Evolutionary conservation across 1,140 invertebrate genomes (phyloP), one percentile per base, ranked within the genome.

Genomic region (Drosophila pseudoobscura): DNA sequence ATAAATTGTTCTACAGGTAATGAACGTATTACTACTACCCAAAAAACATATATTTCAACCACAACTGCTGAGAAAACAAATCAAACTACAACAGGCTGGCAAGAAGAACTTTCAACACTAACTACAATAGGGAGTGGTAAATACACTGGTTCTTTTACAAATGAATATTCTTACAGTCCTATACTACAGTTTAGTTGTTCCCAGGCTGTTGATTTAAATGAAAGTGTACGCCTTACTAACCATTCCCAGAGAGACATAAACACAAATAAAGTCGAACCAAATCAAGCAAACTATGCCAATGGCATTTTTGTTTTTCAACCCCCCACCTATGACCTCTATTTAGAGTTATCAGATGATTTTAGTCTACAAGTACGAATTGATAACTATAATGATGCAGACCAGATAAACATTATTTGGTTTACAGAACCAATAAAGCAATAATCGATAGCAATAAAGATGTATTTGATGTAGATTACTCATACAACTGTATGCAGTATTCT

Each of bases 381-480:
- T 0, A 61, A 58, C 7, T 80, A 69, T 47, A 6, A 58, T n/a
- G 22, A 2, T 2, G 9, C 55, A 8, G 57, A 62, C 15, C 22
- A 59, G 9, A 35, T 78, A 6, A 78, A 77, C 26, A 82, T 88
- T 1, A 70, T 87, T 43, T 88, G 84, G 80, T 88, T 88, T 29
- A 76, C 65, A 2, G 75, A 78, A 29, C 26, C n/a, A n/a, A n/a
- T n/a, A n/a, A n/a, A n/a, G n/a, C n/a, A n/a, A n/a, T 54, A 3
- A 3, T 50, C n/a, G 50, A 53, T 7, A n/a, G 2, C 20, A 35
- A 13, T 5, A 39, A 26, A 17, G 11, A 49, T 1, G 9, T 44
- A n/a, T 24, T 57, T 1, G 4, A 50, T 11, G 45, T 64, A 2
- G 73, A 83, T 22, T 39, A 11, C 35, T 5, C 9, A 39, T 87